A percentile compares a stretch with the other conserved stretches of the same genome.
Evolutionary conservation across 37 sponge, comb jelly and placozoan genomes (phyloP).

Genomic region (Agelas oroides): DNA sequence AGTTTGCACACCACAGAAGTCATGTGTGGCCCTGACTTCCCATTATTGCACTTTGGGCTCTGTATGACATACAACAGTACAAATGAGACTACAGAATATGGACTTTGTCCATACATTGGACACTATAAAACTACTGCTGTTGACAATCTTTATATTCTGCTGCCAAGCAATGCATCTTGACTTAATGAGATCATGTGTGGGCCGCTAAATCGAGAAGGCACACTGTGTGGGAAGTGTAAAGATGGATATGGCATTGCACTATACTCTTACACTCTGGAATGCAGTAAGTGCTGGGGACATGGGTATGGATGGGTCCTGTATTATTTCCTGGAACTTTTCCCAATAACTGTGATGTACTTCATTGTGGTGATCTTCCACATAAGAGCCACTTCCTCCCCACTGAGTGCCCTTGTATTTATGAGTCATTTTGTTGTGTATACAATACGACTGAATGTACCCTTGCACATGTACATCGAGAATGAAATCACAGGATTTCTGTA

Average conservation of each 20-base stretch:
- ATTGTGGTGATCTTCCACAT: constrained; percentile 12
- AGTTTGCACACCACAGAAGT: too few relatives aligned
- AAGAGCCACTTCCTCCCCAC: neutral
- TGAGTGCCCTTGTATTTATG: constrained; percentile 14
- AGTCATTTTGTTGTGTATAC: constrained; percentile 6
- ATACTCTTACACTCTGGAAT: constrained; percentile 4
- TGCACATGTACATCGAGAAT: too few relatives aligned
- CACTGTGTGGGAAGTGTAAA: constrained; percentile 1
- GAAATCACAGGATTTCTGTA: too few relatives aligned
- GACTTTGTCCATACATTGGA: neutral
- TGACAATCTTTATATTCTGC: neutral
- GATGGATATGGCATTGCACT: neutral
- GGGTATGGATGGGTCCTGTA: constrained; percentile 20
- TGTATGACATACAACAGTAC: constrained; percentile 9
- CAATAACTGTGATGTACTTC: neutral
- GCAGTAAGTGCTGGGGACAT: neutral
- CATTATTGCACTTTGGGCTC: neutral
- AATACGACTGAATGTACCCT: too few relatives aligned
- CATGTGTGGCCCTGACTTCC: too few relatives aligned
- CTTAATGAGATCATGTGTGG: constrained; percentile 38
- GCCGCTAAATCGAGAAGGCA: constrained; percentile 2
- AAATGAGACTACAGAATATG: neutral
- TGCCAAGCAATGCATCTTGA: neutral
- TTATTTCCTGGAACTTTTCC: constrained; percentile 7
- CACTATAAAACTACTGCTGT: neutral